These are phyloP conservation scores for Dugesia japonica DNA, from an alignment of 2,888 invertebrate species.

Conservation along the genomic window DNA sequence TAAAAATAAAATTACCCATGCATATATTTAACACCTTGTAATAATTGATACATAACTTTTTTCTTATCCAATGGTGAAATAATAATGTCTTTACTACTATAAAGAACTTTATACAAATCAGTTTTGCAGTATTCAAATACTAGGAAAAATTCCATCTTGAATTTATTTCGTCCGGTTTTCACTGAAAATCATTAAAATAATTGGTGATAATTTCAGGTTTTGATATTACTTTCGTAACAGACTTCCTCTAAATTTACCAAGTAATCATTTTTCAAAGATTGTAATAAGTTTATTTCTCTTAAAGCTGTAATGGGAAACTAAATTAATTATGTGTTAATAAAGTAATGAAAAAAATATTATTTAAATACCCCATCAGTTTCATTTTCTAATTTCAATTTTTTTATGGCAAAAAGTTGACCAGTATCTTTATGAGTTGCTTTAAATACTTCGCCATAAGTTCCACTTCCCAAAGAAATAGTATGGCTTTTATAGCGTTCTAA, in stretches of 20 bases:
- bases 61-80: not conserved
- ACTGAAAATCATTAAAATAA: not conserved
- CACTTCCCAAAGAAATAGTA: not conserved
- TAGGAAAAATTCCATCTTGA: not conserved
- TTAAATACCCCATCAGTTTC: not conserved
- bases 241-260: not conserved
- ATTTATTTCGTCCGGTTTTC: not conserved
- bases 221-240: not conserved
- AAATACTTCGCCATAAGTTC: not conserved
- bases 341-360: not conserved
- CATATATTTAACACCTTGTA: not conserved
- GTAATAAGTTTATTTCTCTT: not conserved
- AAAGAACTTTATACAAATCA: not conserved
- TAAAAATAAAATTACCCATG: not conserved
- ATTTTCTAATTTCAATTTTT: not conserved
- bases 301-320: not conserved
- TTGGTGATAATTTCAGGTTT: not conserved
- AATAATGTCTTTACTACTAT: not conserved
- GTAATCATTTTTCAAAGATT: not conserved
- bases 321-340: not conserved
- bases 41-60: not conserved
- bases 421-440: not conserved
- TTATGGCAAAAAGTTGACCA: not conserved
- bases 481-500: not conserved
- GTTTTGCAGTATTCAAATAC: not conserved